Evolutionary conservation across 2,797 vertebrate genomes (phyloP), one percentile per base, ranked within the genome.

Genomic region (Psittacula echo): DNA sequence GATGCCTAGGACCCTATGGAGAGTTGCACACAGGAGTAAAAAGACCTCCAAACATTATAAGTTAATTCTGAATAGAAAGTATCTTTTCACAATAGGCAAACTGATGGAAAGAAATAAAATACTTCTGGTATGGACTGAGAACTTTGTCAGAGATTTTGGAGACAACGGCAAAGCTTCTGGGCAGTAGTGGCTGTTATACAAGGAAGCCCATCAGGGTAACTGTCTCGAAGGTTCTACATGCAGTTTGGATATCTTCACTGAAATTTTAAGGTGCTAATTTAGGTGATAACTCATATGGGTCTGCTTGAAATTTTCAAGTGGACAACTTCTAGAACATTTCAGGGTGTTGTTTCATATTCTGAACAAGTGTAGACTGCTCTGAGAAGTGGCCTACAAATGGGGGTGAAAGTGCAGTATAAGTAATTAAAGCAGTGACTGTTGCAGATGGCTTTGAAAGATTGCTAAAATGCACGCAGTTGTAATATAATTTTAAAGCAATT

Each of bases 391-490:
- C 62, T 94, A 6, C 76, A 95, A 87, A 65, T 42, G 68, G 22
- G 77, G 75, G n/a, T 64, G 34, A 82, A 87, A 73, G 54, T 66
- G 21, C 14, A 77, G 13, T 60, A 30, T 93, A 44, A 93, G 90
- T 93, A 67, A 84, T 94, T 95, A 82, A 81, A 89, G 6, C 32
- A 45, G 20, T 19, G 9, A 58, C 39, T 77, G 26, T 68, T 94
- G 73, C 66, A 72, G 64, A 13, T 72, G 39, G n/a, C 27, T 94
- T 95, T 87, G 50, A 95, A 95, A 87, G 70, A 61, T 68, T 65
- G 48, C 45, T 95, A 77, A 89, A 95, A 91, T 80, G 45, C 62
- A 45, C n/a, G 13, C 45, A 15, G 19, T 66, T 77, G 37, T 88
- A 93, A 56, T 87, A 26, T 37, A 1, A 1, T 88, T 93, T 83